These are phyloP conservation scores for Nephrotoma appendiculata DNA, from an alignment of 2,888 invertebrate species.

Conservation along the genomic window DNA sequence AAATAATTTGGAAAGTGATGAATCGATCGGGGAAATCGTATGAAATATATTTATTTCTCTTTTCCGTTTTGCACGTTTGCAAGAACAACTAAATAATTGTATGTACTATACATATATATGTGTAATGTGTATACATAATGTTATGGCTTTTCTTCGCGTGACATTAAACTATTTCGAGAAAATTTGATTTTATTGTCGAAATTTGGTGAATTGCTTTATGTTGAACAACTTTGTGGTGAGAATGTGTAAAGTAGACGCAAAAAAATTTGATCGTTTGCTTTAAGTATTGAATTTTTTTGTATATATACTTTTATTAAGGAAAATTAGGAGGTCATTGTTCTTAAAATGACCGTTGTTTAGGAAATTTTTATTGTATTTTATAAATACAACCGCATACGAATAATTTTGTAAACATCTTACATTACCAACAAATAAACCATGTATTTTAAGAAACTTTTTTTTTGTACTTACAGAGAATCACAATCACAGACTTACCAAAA, in stretches of 20 bases:
- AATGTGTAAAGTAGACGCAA: not conserved
- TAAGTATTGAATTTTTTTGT: not conserved
- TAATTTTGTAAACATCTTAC: not conserved
- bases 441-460: constrained; percentile 12
- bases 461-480: constrained; percentile 21
- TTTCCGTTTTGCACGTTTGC: not conserved
- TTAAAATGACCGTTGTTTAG: not conserved
- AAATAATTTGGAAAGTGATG: not conserved
- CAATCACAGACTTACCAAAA: constrained; percentile 47
- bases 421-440: not conserved
- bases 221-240: not conserved
- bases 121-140: not conserved
- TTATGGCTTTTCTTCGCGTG: not conserved
- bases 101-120: too few species aligned
- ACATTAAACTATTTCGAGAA: not conserved
- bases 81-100: not conserved
- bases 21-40: not conserved
- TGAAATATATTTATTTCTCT: not conserved
- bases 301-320: not conserved
- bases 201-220: not conserved
- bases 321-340: not conserved
- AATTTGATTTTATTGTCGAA: not conserved
- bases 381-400: not conserved
- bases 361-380: not conserved
- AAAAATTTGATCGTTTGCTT: not conserved